Evolutionary conservation across 2,113 vertebrate genomes (phyloP), one percentile per base, ranked within the genome.

Genomic region (Melospiza melodia): DNA sequence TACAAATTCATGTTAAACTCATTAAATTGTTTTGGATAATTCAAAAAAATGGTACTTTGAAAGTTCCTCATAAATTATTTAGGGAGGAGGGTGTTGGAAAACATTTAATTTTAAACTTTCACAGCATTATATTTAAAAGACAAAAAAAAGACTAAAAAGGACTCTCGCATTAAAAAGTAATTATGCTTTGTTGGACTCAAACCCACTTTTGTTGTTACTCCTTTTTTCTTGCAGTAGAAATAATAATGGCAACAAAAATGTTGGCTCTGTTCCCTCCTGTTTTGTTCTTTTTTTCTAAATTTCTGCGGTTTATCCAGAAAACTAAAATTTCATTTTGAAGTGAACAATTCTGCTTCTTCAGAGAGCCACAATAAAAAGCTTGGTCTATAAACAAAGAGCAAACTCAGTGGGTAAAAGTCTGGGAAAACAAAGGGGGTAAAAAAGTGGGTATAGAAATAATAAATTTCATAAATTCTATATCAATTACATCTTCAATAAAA

Each of bases 1-100:
- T 96, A 95, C 52, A 92, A 93, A 96, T 96, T 92, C 76, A 92
- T 94, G 89, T 89, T 92, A 93, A 96, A 95, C 83, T 97, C 96
- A 89, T 97, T 97, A 95, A 95, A 90, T 94, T 96, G 76, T 92
- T 93, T 90, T 92, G 86, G 86, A 66, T 84, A 71, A 92, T 86
- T 71, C 15, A 31, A 94, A 81, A 92, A 96, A 96, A 84, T 5
- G 35, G 55, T 39, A 31, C 39, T 90, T 82, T 90, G 90, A 86
- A 95, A 81, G 35, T 74, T 67, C 5, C 16, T 81, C 5, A 74
- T 93, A 93, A 90, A 92, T 89, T 13, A 90, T 93, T 95, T 90
- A 80, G 19, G 27, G 63, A 21, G 18, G 12, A n/a, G 24, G 23
- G 19, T 65, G 59, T 16, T 86, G 79, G 88, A 90, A 95, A 90